Base-by-base conservation (phyloP, 2,113 vertebrate genomes). In the Anolis carolinensis region DNA sequence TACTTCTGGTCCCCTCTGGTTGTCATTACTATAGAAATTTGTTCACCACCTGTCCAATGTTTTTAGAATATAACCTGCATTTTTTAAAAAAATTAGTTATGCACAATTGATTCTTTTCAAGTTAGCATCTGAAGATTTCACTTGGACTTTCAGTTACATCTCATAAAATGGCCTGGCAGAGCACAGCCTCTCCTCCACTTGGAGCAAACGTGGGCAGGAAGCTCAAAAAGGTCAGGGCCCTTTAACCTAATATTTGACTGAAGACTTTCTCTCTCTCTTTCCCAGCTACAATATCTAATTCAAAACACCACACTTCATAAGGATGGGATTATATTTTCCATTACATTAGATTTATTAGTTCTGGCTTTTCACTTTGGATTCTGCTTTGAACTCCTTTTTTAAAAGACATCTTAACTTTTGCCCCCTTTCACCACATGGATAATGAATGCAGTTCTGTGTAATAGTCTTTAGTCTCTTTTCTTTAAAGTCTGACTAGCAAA, bases 311-410 rank as follows among this genome's bases (percentile, higher is more conserved):
- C 63, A 34, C n/a, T 68, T 65, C 48, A 83, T 75, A 62, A 50
- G 73, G 39, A 67, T 67, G 30, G 72, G 72, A 76, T 84, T 84
- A 76, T 84, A 65, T 67, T 84, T 84, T 84, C 39, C 62, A 52
- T 68, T 75, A 48, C 72, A 84, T n/a, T 77, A 63, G 83, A 27
- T 77, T 84, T 84, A 85, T 78, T 52, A 27, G 21, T 32, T 78
- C 39, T 34, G 74, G 68, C 7, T 27, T 67, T 5, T 32, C 62
- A 68, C 73, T 77, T 84, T 84, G 39, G 10, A 16, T 50, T 84
- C 71, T 76, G 82, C 82, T 76, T 84, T 65, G 72, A 76, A 76
- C 36, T 67, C 32, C 36, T 48, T 81, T 13, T 1, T 23, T 21
- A 48, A 23, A 32, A 72, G 1, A 20, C 59, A 65, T 76, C 59